Evolutionary conservation across 1,140 invertebrate species (phyloP), one percentile per base, ranked within the genome.

Genomic region (Dufourea novaeangliae): DNA sequence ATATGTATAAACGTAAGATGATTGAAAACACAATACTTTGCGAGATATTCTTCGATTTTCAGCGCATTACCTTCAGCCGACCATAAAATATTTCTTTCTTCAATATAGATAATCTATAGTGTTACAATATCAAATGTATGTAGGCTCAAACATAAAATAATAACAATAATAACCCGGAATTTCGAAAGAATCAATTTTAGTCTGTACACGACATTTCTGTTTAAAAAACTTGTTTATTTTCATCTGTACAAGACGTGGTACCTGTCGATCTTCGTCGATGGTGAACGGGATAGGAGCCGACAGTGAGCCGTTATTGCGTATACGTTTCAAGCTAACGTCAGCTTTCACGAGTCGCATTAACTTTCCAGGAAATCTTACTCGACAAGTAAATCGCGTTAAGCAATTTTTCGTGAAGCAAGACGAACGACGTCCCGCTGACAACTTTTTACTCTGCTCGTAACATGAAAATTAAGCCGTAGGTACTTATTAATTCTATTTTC

Each of bases 321-420:
- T 67, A 74, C 71, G 62, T 74, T 67, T 67, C 62, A 32, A 39
- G 50, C 44, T 10, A 64, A 67, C 37, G 62, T 56, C 71, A 32
- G 71, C 62, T 56, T 74, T 63, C 71, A 66, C 46, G 71, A 22
- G 71, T 74, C 71, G 54, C 71, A 41, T 74, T 67, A 74, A 46
- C 71, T 74, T 66, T n/a, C 25, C 14, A 25, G 62, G 46, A 67
- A 74, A 56, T 74, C 71, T 74, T 67, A 25, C 61, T 41, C 62
- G 34, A 32, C 62, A 29, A 22, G 50, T 54, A 74, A 74, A 74
- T 74, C 50, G 46, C 34, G 62, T 74, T 74, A 74, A 74, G 63
- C 71, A 74, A 74, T 74, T 73, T 74, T 27, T 27, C n/a, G n/a
- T 2, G 37, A 12, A 52, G 46, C 14, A 20, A 10, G 32, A n/a